A percentile compares a stretch with the other conserved stretches of the same genome.
Evolutionary conservation across 1,140 invertebrate genomes (phyloP).

Genomic region (Eumeta japonica): DNA sequence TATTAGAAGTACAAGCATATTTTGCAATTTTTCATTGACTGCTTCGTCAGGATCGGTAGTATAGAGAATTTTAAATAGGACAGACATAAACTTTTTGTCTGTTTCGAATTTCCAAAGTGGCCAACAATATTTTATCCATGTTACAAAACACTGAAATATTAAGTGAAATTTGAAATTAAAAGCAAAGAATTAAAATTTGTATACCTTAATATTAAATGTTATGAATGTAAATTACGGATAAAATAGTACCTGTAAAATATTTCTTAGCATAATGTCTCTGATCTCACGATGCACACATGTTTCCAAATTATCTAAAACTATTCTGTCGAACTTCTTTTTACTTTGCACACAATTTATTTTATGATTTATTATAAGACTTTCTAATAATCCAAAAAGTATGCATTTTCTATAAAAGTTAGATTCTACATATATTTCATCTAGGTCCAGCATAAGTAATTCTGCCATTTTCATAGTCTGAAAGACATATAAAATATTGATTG

Average conservation of each 20-base stretch:
- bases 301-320: too few relatives aligned
- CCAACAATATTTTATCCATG: conserved; percentile 1
- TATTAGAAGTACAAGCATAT: too few relatives aligned
- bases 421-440: not conserved
- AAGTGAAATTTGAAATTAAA: too few relatives aligned
- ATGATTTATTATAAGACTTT: not conserved
- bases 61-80: not conserved
- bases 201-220: too few relatives aligned
- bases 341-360: not conserved
- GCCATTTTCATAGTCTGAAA: not conserved
- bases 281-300: too few relatives aligned
- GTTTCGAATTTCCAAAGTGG: not conserved
- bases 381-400: not conserved
- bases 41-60: not conserved
- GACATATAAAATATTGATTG: not conserved
- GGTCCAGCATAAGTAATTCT: not conserved
- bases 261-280: too few relatives aligned
- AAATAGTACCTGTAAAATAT: too few relatives aligned
- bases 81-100: not conserved
- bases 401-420: not conserved
- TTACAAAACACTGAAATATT: not conserved
- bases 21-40: not conserved
- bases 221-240: too few relatives aligned
- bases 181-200: too few relatives aligned
- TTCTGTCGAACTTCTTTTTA: not conserved